Conservation (phyloP, 2,113 vertebrate genomes). For the Myrmecophaga tridactyla region DNA sequence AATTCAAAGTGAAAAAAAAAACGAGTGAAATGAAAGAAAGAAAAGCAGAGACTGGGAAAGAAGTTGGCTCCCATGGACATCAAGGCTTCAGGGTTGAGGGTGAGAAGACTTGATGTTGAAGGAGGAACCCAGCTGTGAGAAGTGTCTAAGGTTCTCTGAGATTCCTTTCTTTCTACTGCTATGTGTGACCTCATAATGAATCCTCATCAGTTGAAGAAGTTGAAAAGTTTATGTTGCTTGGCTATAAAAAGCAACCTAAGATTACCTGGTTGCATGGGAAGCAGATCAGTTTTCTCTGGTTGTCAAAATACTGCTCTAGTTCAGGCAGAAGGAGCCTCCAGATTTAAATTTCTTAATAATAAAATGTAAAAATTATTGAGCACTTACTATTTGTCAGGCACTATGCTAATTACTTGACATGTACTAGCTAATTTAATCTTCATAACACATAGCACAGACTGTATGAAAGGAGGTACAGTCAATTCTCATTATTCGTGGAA, state of each 20-base stretch:
- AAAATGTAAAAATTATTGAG: background rate
- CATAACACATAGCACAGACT: too few relatives aligned
- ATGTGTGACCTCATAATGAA: background rate
- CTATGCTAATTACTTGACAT: background rate
- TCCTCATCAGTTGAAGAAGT: background rate
- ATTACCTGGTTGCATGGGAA: background rate
- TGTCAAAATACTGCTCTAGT: background rate
- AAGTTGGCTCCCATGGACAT: background rate
- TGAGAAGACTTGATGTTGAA: background rate
- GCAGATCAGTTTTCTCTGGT: background rate
- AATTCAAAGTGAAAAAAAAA: accelerated
- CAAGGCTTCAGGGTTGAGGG: background rate
- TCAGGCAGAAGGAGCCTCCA: background rate
- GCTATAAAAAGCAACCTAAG: background rate
- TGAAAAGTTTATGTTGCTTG: background rate
- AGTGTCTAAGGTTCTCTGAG: background rate
- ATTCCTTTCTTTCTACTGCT: background rate
- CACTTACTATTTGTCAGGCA: background rate
- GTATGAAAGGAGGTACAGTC: background rate
- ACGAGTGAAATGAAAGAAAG: background rate
- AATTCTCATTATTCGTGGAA: too few relatives aligned
- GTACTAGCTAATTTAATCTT: background rate
- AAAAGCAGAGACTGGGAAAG: background rate
- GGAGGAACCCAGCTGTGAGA: background rate
- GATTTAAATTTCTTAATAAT: background rate